Evolutionary conservation across 2,113 vertebrate species (phyloP).

Genomic region (Podarcis cretensis): DNA sequence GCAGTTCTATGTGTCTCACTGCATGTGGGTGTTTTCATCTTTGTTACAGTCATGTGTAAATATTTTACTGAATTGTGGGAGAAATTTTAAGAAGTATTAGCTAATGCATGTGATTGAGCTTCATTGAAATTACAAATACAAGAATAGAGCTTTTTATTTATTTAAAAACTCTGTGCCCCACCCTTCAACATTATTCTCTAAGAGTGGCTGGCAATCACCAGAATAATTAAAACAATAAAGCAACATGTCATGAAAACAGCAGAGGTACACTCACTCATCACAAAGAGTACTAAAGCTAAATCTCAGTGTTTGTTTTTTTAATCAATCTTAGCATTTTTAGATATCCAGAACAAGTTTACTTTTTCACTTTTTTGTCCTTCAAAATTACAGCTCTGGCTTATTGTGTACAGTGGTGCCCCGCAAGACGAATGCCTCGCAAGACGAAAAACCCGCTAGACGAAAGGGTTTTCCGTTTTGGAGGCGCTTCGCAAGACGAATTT

Average conservation of each 20-base stretch:
- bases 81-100: background rate
- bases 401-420: too few relatives aligned
- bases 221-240: background rate
- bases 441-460: too few relatives aligned
- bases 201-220: background rate
- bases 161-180: background rate
- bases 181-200: background rate
- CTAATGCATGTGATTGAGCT: background rate
- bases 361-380: background rate
- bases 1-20: too few relatives aligned
- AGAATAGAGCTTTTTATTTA: background rate
- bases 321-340: background rate
- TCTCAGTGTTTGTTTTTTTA: background rate
- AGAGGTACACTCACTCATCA: background rate
- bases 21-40: background rate
- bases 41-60: background rate
- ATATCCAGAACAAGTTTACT: background rate
- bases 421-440: too few relatives aligned
- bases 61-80: background rate
- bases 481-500: too few relatives aligned
- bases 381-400: background rate
- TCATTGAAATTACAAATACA: background rate
- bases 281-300: background rate
- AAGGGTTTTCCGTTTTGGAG: too few relatives aligned
- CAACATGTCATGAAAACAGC: background rate